These are phyloP conservation scores for Tetramorium alpestre DNA, from an alignment of 1,140 invertebrate genomes.

Conservation along the genomic window DNA sequence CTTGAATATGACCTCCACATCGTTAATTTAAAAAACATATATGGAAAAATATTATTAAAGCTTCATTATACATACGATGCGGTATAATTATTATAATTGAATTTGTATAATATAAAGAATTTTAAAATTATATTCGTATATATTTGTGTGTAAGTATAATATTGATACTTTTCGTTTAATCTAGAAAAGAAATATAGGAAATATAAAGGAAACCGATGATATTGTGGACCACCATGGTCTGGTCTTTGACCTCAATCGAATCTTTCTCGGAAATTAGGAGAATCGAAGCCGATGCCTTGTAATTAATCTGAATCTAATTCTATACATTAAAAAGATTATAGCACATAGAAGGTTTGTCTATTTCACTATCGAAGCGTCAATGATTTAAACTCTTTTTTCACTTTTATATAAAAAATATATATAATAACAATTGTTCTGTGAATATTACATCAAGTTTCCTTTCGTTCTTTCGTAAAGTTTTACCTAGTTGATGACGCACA, in stretches of 20 bases:
- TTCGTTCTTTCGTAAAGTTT: background rate
- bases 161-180: background rate
- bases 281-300: conserved; percentile 37
- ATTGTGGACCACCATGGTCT: background rate
- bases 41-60: background rate
- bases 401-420: background rate
- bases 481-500: background rate
- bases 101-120: background rate
- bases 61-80: background rate
- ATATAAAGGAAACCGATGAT: background rate
- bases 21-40: background rate
- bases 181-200: background rate
- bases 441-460: background rate
- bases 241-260: conserved; percentile 54
- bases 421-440: background rate
- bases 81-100: background rate
- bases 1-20: background rate
- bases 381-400: background rate
- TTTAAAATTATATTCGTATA: background rate
- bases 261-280: conserved; percentile 45
- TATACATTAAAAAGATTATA: conserved; percentile 51
- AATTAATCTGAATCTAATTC: conserved; percentile 52
- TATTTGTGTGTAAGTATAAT: background rate
- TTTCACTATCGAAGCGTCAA: conserved; percentile 1
- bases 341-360: conserved; percentile 23